These are phyloP conservation scores for Halictus rubicundus DNA, from an alignment of 1,140 invertebrate genomes.

Conservation along the genomic window DNA sequence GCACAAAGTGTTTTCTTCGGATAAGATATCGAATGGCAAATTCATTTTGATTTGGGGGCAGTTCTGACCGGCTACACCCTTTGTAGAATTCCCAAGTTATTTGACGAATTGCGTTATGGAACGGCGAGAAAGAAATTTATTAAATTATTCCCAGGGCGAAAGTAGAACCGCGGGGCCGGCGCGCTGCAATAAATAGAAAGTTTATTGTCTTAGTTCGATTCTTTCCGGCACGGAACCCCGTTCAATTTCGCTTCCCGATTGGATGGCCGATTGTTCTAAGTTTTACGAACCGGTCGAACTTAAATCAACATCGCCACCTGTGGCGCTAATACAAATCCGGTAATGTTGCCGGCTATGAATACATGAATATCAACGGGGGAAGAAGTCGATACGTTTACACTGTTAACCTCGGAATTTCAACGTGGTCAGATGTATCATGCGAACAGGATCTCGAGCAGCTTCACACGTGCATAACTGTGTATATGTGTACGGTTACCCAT, in stretches of 20 bases:
- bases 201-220: constrained; percentile 25
- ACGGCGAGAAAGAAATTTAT: constrained; percentile 17
- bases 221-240: not conserved
- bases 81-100: constrained; percentile 13
- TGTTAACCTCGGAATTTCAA: constrained; percentile 36
- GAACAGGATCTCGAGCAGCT: constrained; percentile 13
- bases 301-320: constrained; percentile 60
- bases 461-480: not conserved
- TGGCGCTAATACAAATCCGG: constrained; percentile 61
- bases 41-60: too few relatives aligned
- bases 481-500: not conserved
- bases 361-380: constrained; percentile 55
- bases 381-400: constrained; percentile 42
- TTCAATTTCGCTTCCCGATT: constrained; percentile 33
- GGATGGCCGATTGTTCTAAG: constrained; percentile 52
- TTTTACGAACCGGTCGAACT: constrained; percentile 51
- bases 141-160: constrained; percentile 25
- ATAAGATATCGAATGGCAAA: too few relatives aligned
- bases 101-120: constrained; percentile 7
- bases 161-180: not conserved
- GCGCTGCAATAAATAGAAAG: constrained; percentile 20
- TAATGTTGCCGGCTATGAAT: constrained; percentile 60
- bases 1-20: too few relatives aligned
- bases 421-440: constrained; percentile 17
- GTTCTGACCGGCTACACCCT: too few relatives aligned